Base-by-base conservation (phyloP, 2,888 invertebrate genomes). In the Balanococcus diminutus region DNA sequence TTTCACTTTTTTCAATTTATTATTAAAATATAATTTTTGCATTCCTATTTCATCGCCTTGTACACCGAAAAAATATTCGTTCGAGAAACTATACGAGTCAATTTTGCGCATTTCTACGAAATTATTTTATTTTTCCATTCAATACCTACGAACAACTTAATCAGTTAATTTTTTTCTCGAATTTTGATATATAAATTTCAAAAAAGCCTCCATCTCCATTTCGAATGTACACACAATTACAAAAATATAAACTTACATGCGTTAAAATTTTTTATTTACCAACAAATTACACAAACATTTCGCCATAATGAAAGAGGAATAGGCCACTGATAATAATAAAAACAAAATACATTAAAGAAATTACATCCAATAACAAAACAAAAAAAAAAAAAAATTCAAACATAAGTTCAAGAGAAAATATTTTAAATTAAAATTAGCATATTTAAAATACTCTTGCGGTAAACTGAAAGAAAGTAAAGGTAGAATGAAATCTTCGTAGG, bases 251-350 rank as follows among this genome's bases (percentile, higher is more conserved):
- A 67, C 28, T 67, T 67, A 22, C 28, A 67, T 67, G 61, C 61
- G 61, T 67, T 67, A 67, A 67, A 67, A 28, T 14, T 67, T 51
- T 67, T 67, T 67, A 67, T 67, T 67, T 67, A 67, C 61, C 61
- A 67, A 67, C 61, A 67, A 67, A 67, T 67, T 67, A 67, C 61
- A 67, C 61, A 67, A 67, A 67, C 61, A 28, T 67, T 67, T 67
- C 61, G 61, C 61, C 61, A 67, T 67, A 67, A 67, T 67, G 61
- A 67, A 67, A 67, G 61, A 67, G 61, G 11, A 67, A 67, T 67
- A 67, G 61, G 61, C 61, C 61, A 67, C 61, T 67, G 61, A 67
- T 25, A 28, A 67, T 67, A 67, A 67, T 67, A 67, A 67, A 67
- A 67, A 67, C 61, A 67, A 67, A n/a, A 67, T 67, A 67, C 61